Percentiles rank a stretch among this genome's conserved stretches.
Evolutionary conservation across 2,113 vertebrate species (phyloP).

Genomic region (Girardinichthys multiradiatus): DNA sequence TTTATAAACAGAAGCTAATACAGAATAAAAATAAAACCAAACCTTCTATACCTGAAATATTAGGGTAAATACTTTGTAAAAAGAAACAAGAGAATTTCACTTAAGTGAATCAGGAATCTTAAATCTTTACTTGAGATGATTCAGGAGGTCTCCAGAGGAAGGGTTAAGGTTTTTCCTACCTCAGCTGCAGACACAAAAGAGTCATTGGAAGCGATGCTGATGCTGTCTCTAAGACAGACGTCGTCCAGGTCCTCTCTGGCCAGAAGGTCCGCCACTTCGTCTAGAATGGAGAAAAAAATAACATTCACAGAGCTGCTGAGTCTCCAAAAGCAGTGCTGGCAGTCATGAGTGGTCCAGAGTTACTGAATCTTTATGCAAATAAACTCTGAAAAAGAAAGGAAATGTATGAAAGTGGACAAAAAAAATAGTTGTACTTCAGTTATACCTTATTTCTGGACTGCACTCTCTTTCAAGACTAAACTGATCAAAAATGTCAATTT

Average conservation of each 20-base stretch:
- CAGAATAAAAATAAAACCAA: not conserved
- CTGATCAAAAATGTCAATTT: not conserved
- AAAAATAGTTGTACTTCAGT: too few species aligned
- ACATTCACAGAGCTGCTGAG: not conserved
- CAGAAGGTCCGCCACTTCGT: slow-evolving; percentile 83
- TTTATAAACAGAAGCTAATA: not conserved
- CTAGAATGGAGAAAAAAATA: slow-evolving; percentile 66
- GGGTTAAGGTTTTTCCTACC: slow-evolving; percentile 73
- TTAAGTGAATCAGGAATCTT: not conserved
- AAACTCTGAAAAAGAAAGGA: not conserved
- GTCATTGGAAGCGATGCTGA: slow-evolving; percentile 89
- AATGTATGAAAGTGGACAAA: not conserved
- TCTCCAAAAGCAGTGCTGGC: not conserved
- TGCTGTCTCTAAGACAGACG: slow-evolving; percentile 84
- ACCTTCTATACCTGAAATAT: not conserved
- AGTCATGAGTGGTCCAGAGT: too few species aligned
- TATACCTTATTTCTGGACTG: not conserved
- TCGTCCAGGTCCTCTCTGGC: slow-evolving; percentile 83
- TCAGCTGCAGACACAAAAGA: slow-evolving; percentile 94
- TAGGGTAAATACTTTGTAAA: too few species aligned
- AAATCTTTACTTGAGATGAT: not conserved
- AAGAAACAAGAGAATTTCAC: too few species aligned
- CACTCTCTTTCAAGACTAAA: not conserved
- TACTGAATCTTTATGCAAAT: not conserved
- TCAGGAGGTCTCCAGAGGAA: not conserved